phyloP scores from a whole-genome alignment of 2,113 vertebrate species.

The Upupa epops region DNA sequence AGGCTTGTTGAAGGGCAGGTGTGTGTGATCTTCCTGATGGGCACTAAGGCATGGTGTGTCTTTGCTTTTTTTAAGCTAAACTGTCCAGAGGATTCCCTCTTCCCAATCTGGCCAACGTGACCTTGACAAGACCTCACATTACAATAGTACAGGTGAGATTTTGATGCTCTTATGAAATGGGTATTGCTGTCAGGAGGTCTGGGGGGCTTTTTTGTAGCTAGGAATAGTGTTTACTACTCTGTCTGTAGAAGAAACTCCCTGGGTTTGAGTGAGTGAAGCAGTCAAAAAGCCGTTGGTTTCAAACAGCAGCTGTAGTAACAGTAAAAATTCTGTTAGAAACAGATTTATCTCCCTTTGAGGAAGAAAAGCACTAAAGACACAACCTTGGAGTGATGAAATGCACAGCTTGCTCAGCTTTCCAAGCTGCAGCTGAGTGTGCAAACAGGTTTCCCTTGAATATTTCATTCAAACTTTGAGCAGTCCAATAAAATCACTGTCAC shows the following conservation, averaged over 20 bases:
- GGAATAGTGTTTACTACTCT: not conserved
- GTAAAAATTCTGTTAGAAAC: not conserved
- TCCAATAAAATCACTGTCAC: not conserved
- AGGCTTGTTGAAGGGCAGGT: not conserved
- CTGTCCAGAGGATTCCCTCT: conserved; percentile 75
- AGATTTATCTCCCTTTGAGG: not conserved
- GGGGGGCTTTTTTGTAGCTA: not conserved
- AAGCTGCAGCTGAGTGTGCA: not conserved
- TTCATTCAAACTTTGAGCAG: not conserved
- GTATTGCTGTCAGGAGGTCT: not conserved
- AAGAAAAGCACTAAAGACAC: not conserved
- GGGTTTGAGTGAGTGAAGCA: not conserved
- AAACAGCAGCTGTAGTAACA: not conserved
- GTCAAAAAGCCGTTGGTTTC: not conserved
- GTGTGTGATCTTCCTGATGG: not conserved
- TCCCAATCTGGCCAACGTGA: conserved; percentile 62
- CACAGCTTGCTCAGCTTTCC: not conserved
- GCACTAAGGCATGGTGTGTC: not conserved
- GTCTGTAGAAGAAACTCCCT: not conserved
- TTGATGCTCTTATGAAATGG: not conserved
- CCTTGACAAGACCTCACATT: conserved; percentile 61
- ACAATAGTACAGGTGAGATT: conserved; percentile 71
- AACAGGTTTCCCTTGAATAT: not conserved
- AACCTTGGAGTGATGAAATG: not conserved
- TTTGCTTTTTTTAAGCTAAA: conserved; percentile 57